These are phyloP conservation scores for Nesogale talazaci DNA, from an alignment of 2,113 vertebrate genomes.

Conservation along the genomic window DNA sequence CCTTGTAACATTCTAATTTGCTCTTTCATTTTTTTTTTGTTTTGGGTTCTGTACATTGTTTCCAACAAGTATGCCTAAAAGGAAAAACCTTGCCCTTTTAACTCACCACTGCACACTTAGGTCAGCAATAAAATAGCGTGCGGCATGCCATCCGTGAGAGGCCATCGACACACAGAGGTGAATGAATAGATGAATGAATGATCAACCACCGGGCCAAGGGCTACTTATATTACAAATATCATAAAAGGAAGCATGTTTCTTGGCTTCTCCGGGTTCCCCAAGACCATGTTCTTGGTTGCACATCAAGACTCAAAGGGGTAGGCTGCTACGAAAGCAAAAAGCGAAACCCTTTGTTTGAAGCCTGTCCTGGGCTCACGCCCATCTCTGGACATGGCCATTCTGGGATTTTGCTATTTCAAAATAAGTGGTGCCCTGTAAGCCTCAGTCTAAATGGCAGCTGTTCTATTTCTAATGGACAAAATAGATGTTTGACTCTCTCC, in stretches of 20 bases:
- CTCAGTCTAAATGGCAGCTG: conserved; percentile 33
- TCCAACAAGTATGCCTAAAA: neutral
- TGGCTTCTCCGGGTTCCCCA: neutral
- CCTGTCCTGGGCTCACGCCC: neutral
- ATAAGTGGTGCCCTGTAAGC: conserved; percentile 13
- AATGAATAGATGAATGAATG: conserved; percentile 20
- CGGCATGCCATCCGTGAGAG: neutral
- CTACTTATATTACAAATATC: conserved; percentile 31
- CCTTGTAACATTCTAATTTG: neutral
- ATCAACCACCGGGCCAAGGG: neutral
- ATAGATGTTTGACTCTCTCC: conserved; percentile 61
- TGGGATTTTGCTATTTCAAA: conserved; percentile 56
- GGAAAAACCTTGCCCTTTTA: neutral
- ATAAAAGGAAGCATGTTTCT: neutral
- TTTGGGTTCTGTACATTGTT: neutral
- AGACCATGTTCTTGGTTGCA: neutral
- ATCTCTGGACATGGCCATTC: conserved; percentile 18
- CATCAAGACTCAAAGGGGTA: neutral
- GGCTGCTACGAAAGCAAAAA: neutral
- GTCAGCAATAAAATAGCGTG: neutral
- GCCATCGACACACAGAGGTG: neutral
- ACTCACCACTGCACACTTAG: neutral
- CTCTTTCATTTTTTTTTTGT: neutral
- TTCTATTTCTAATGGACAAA: conserved; percentile 53
- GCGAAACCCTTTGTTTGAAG: neutral